Evolutionary conservation across 1,140 invertebrate species (phyloP).

Genomic region (Listronotus oregonensis): DNA sequence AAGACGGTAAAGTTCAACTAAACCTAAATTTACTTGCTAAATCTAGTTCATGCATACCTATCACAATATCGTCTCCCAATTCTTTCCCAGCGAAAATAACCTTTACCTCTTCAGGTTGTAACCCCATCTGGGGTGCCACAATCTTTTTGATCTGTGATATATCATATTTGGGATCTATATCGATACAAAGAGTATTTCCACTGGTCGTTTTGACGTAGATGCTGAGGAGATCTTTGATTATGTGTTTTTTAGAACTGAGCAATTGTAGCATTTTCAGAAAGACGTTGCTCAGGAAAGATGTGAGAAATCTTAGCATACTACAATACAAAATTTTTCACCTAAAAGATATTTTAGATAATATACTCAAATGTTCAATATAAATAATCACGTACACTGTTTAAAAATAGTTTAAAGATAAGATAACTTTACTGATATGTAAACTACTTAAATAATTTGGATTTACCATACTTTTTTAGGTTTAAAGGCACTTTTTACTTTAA

Average conservation of each 20-base stretch:
- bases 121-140: conserved; percentile 70
- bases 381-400: too few species aligned
- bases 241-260: conserved; percentile 65
- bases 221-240: conserved; percentile 66
- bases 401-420: too few species aligned
- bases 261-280: conserved; percentile 68
- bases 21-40: too few species aligned
- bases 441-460: too few species aligned
- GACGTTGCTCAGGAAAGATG: conserved; percentile 53
- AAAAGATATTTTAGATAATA: too few species aligned
- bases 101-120: conserved; percentile 73
- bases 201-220: conserved; percentile 76
- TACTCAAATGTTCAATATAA: too few species aligned
- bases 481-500: too few species aligned
- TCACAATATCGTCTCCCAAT: conserved; percentile 71
- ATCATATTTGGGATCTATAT: conserved; percentile 77
- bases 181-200: conserved; percentile 68
- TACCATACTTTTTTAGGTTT: too few species aligned
- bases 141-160: conserved; percentile 76
- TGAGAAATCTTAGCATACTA: conserved; percentile 33
- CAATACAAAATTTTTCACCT: not conserved
- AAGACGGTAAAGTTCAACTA: too few species aligned
- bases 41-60: conserved; percentile 65
- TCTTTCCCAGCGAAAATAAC: conserved; percentile 88
- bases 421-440: too few species aligned